Percentiles rank a stretch among this genome's conserved stretches.
These are phyloP conservation scores for Drosophila parabipectinata DNA, from an alignment of 1,140 invertebrate genomes.

Conservation along the genomic window DNA sequence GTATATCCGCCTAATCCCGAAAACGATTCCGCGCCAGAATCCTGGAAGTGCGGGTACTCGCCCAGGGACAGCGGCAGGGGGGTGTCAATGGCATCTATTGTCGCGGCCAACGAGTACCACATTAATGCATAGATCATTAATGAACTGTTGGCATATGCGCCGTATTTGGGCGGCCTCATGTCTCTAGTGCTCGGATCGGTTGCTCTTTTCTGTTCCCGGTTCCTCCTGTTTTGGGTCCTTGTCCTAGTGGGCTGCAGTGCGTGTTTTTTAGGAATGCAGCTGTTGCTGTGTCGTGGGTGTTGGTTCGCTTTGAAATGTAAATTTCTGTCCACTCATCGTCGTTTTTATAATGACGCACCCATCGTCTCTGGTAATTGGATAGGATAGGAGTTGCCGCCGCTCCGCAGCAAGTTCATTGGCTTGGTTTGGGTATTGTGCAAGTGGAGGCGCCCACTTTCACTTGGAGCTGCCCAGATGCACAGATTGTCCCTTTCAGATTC, in stretches of 20 bases:
- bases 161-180: slow-evolving; percentile 31
- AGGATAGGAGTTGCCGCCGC: slow-evolving; percentile 5
- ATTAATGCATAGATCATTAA: slow-evolving; percentile 75
- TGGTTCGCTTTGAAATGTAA: slow-evolving; percentile 49
- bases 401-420: slow-evolving; percentile 62
- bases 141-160: slow-evolving; percentile 44
- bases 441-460: slow-evolving; percentile 62
- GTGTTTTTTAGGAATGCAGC: slow-evolving; percentile 6
- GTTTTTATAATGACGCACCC: slow-evolving; percentile 58
- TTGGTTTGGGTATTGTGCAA: slow-evolving; percentile 47
- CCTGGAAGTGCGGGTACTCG: slow-evolving; percentile 63
- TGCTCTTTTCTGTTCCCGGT: slow-evolving; percentile 5
- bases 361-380: slow-evolving; percentile 51
- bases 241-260: slow-evolving; percentile 20
- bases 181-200: neutral
- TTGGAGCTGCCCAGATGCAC: slow-evolving; percentile 6
- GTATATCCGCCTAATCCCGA: slow-evolving; percentile 73
- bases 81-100: slow-evolving; percentile 52
- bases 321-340: slow-evolving; percentile 23
- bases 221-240: slow-evolving; percentile 5
- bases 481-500: slow-evolving; percentile 31
- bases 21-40: slow-evolving; percentile 46
- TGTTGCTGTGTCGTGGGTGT: slow-evolving; percentile 23
- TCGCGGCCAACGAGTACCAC: slow-evolving; percentile 50
- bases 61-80: slow-evolving; percentile 30